phyloP scores from a whole-genome alignment of 2,888 invertebrate genomes.

The Philaethria dido region DNA sequence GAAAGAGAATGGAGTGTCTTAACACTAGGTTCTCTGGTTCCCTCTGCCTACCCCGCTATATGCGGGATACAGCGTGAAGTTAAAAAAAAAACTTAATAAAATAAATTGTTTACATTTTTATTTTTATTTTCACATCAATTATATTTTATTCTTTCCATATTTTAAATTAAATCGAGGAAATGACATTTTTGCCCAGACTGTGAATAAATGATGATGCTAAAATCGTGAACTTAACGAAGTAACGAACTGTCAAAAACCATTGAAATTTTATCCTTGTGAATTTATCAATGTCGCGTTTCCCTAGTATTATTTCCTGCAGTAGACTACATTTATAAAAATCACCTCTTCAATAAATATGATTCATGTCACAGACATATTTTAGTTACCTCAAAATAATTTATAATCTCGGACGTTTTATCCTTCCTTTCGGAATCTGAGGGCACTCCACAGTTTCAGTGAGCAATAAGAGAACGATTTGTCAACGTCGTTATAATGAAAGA shows the following conservation, averaged over 20 bases:
- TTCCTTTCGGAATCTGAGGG: constrained; percentile 12
- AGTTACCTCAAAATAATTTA: constrained; percentile 11
- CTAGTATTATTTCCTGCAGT: not conserved
- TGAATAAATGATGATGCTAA: not conserved
- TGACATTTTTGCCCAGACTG: not conserved
- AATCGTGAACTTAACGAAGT: not conserved
- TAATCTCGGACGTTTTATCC: constrained; percentile 12
- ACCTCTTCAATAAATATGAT: not conserved
- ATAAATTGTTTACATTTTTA: no score
- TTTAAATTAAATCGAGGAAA: not conserved
- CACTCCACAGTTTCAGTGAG: constrained; percentile 20
- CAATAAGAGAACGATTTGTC: constrained; percentile 23
- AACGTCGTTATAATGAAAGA: constrained; percentile 24
- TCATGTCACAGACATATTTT: not conserved
- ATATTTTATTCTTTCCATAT: no score
- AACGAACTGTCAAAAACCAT: not conserved
- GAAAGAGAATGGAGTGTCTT: no score
- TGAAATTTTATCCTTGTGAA: no score
- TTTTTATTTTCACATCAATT: no score
- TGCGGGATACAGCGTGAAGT: no score
- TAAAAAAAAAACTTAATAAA: no score
- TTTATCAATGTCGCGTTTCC: not conserved
- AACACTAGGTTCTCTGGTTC: no score
- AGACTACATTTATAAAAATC: not conserved
- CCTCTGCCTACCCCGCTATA: no score